Conservation (phyloP, 1,140 invertebrate genomes). For the Eriosoma lanigerum region DNA sequence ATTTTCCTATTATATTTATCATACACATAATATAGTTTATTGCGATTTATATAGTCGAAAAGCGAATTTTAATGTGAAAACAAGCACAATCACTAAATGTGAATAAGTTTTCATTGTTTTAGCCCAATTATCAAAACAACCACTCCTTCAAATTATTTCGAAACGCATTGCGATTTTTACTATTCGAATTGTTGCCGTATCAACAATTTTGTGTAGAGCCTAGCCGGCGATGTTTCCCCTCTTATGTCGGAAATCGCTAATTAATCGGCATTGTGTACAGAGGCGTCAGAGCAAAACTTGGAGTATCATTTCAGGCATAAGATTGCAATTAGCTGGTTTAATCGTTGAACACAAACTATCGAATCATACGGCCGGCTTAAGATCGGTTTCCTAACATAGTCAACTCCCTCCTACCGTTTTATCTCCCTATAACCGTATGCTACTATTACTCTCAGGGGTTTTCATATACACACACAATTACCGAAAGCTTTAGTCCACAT, state of each 20-base stretch:
- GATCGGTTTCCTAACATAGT: slow-evolving; percentile 45
- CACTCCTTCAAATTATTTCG: background rate
- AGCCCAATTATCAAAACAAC: background rate
- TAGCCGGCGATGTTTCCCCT: slow-evolving; percentile 7
- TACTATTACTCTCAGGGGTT: slow-evolving; percentile 42
- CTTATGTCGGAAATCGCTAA: slow-evolving; percentile 39
- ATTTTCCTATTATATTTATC: background rate
- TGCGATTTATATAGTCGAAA: background rate
- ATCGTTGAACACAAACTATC: slow-evolving; percentile 52
- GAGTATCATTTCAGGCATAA: slow-evolving; percentile 52
- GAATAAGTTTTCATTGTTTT: background rate
- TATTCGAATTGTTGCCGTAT: slow-evolving; percentile 17
- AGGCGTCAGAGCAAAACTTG: slow-evolving; percentile 49
- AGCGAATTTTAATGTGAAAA: background rate
- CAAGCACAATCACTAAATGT: no score
- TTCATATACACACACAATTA: slow-evolving; percentile 46
- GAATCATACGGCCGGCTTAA: slow-evolving; percentile 49
- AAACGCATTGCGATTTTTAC: background rate
- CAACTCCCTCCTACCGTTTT: slow-evolving; percentile 13
- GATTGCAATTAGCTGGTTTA: slow-evolving; percentile 51
- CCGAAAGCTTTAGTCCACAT: slow-evolving; percentile 37
- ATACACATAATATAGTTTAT: background rate
- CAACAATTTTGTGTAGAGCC: slow-evolving; percentile 20
- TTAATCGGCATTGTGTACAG: slow-evolving; percentile 50
- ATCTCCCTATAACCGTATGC: slow-evolving; percentile 39